Evolutionary conservation across 2,888 invertebrate genomes (phyloP), one percentile per base, ranked within the genome.

Genomic region (Scotopteryx bipunctaria): DNA sequence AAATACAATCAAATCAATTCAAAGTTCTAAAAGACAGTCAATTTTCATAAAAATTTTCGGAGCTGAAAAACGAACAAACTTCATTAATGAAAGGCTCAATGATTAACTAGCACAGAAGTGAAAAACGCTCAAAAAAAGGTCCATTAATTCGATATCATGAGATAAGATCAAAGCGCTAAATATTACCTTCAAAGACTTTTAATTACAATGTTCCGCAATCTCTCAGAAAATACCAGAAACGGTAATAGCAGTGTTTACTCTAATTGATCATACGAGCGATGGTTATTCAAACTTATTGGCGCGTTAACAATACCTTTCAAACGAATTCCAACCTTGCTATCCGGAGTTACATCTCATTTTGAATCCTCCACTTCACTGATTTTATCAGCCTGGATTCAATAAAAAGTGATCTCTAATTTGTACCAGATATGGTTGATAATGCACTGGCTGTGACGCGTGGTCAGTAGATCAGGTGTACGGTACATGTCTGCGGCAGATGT

Each of bases 401-500:
- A 45, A 45, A 52, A 42, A 48, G 31, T 54, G 32, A 42, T 42
- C 55, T 58, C 49, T 56, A 52, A 38, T 9, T n/a, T 25, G 11
- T 36, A 21, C 41, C 11, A 13, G n/a, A 48, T 63, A 59, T 29
- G 40, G 57, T 54, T 47, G 13, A 27, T 49, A 53, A 47, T 58
- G 11, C 48, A 33, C 3, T 44, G 36, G 11, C 40, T 41, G 40
- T 14, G 17, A 32, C 35, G 35, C 3, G 51, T 73, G 79, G 78
- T 78, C 78, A 80, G 78, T 73, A 51, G 72, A 64, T 62, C 69
- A 68, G 61, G 59, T 63, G 63, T 76, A 81, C 80, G 77, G 82
- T 82, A 78, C 68, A 40, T 63, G 61, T 59, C 58, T 57, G 61
- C 61, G 59, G 70, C 67, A 73, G 69, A 67, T 71, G 67, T 59